Percentiles rank a stretch among this genome's conserved stretches.
These are phyloP conservation scores for Melikaiella ostensackeni DNA, from an alignment of 2,888 invertebrate genomes.

Conservation along the genomic window DNA sequence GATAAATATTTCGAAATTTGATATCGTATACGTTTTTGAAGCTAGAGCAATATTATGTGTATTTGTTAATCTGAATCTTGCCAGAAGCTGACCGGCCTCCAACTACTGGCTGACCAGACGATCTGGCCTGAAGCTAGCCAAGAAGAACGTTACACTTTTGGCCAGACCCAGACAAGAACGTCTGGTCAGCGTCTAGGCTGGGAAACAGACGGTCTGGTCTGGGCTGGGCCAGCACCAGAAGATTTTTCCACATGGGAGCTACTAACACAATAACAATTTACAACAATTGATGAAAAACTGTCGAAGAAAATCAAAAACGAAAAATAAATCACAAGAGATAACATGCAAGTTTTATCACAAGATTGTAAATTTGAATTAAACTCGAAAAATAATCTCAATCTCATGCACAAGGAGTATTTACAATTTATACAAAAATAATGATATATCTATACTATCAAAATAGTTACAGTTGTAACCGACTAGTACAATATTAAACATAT, in stretches of 20 bases:
- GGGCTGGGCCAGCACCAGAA: too few species aligned
- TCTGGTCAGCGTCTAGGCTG: too few species aligned
- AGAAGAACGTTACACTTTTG: too few species aligned
- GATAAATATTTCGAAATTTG: background rate
- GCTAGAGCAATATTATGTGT: constrained; percentile 65
- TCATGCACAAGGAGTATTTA: background rate
- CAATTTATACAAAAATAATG: background rate
- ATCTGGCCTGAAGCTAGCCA: too few species aligned
- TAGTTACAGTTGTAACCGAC: background rate
- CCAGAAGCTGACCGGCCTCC: too few species aligned
- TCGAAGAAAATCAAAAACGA: background rate
- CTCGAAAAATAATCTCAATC: background rate
- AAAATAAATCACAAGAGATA: background rate
- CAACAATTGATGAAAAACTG: too few species aligned
- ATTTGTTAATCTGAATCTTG: too few species aligned
- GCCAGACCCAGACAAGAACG: too few species aligned
- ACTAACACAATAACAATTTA: too few species aligned
- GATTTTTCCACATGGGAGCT: too few species aligned
- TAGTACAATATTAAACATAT: background rate
- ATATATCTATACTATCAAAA: background rate
- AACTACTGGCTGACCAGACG: too few species aligned
- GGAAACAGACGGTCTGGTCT: too few species aligned
- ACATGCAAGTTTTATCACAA: background rate
- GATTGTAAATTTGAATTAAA: background rate
- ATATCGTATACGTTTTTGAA: constrained; percentile 48